Evolutionary conservation across 2,888 invertebrate species (phyloP).

Genomic region (Euphydryas editha): DNA sequence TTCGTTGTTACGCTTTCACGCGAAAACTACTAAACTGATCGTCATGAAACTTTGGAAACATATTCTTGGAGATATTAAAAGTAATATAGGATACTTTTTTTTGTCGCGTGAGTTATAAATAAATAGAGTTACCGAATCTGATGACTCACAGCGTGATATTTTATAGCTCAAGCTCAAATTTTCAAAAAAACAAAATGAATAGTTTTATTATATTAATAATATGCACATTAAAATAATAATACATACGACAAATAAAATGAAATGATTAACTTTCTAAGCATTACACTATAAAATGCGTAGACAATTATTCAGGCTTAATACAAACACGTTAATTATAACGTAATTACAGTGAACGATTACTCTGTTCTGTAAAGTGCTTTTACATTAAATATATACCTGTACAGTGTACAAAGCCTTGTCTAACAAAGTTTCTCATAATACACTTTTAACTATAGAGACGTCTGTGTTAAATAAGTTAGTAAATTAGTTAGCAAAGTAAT

Average conservation of each 20-base stretch:
- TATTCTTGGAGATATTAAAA: too few relatives aligned
- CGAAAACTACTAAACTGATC: too few relatives aligned
- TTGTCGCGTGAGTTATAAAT: too few relatives aligned
- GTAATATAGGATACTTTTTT: too few relatives aligned
- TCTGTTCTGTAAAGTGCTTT: conserved; percentile 34
- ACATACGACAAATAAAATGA: background rate
- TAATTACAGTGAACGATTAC: conserved; percentile 35
- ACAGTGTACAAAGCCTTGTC: background rate
- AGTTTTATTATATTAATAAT: too few relatives aligned
- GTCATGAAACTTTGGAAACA: too few relatives aligned
- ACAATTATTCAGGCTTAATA: conserved; percentile 37
- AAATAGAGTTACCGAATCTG: too few relatives aligned
- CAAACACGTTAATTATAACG: conserved; percentile 41
- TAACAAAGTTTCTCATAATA: conserved; percentile 9
- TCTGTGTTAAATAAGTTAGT: conserved; percentile 5
- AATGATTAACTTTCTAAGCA: background rate
- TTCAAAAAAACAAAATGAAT: too few relatives aligned
- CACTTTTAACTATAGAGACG: conserved; percentile 9
- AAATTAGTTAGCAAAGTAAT: conserved; percentile 3
- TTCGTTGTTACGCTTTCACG: too few relatives aligned
- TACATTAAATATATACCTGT: background rate
- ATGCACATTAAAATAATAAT: too few relatives aligned
- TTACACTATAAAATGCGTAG: conserved; percentile 24
- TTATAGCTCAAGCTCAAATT: too few relatives aligned
- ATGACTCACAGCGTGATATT: too few relatives aligned